phyloP scores from a whole-genome alignment of 2,888 invertebrate species.

The Hemicrepidius hirtus region DNA sequence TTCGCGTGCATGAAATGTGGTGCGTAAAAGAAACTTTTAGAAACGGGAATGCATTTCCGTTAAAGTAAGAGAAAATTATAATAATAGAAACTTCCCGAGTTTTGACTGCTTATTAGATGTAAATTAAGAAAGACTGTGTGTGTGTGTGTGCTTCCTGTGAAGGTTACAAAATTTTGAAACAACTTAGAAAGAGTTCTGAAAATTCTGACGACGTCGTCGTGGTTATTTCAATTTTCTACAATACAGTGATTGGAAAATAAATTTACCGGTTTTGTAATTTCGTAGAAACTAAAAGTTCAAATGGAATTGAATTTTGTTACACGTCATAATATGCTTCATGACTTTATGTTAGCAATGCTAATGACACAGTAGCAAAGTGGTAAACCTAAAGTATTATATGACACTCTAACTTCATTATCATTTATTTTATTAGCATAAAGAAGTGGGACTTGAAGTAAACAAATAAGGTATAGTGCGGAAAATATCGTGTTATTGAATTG shows the following conservation, averaged over 20 bases:
- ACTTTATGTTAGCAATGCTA: constrained; percentile 5
- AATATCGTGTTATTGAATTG: constrained; percentile 16
- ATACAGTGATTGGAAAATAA: background rate
- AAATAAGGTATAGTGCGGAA: constrained; percentile 7
- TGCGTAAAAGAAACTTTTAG: constrained; percentile 11
- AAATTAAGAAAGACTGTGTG: constrained; percentile 20
- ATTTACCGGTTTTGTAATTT: background rate
- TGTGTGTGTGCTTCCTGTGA: background rate
- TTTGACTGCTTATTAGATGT: background rate
- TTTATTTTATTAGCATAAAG: constrained; percentile 19
- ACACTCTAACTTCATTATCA: constrained; percentile 13
- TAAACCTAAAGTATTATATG: constrained; percentile 11
- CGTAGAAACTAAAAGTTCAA: too few species aligned
- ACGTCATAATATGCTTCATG: constrained; percentile 10
- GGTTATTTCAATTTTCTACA: background rate
- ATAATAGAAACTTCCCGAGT: constrained; percentile 14
- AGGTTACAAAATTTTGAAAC: background rate
- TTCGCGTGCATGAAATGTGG: constrained; percentile 1
- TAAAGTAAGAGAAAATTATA: constrained; percentile 14
- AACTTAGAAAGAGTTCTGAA: background rate
- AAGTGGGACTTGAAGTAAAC: constrained; percentile 18
- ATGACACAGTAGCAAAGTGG: constrained; percentile 5
- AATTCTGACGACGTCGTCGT: background rate
- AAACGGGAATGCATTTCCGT: constrained; percentile 13
- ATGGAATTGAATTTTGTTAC: too few species aligned